Percentiles rank a stretch among this genome's conserved stretches.
phyloP scores from a whole-genome alignment of 35 echinoderm and acorn worm species.

The Acanthaster planci region DNA sequence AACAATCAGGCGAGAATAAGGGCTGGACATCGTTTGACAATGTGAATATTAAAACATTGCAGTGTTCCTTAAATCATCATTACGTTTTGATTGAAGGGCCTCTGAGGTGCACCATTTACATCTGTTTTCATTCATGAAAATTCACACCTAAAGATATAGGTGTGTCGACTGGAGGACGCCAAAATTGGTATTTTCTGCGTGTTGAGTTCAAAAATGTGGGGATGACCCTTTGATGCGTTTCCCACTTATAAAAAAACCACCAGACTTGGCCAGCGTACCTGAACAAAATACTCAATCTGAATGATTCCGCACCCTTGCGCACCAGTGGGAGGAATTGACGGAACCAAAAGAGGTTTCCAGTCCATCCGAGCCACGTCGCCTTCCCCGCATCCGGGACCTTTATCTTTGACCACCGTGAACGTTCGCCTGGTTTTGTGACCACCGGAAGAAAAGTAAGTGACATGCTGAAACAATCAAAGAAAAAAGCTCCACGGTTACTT shows the following conservation, averaged over 20 bases:
- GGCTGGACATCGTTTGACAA: too few species aligned
- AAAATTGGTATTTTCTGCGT: background rate
- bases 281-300: conserved; percentile 31
- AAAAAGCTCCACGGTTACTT: background rate
- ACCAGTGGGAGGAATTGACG: background rate
- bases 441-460: background rate
- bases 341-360: background rate
- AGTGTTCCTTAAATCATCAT: background rate
- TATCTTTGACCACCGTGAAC: background rate
- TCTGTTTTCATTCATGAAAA: background rate
- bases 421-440: background rate
- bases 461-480: background rate
- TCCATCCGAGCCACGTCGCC: background rate
- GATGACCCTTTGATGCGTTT: background rate
- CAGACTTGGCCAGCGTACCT: conserved; percentile 7
- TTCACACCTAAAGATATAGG: background rate
- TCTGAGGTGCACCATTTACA: background rate
- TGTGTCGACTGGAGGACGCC: too few species aligned
- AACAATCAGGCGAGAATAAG: too few species aligned
- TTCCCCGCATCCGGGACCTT: background rate
- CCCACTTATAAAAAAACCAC: background rate
- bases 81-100: background rate
- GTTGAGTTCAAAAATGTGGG: background rate
- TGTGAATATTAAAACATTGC: too few species aligned
- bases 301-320: background rate